phyloP scores from a whole-genome alignment of 2,888 invertebrate species.

The Tenodera sinensis region DNA sequence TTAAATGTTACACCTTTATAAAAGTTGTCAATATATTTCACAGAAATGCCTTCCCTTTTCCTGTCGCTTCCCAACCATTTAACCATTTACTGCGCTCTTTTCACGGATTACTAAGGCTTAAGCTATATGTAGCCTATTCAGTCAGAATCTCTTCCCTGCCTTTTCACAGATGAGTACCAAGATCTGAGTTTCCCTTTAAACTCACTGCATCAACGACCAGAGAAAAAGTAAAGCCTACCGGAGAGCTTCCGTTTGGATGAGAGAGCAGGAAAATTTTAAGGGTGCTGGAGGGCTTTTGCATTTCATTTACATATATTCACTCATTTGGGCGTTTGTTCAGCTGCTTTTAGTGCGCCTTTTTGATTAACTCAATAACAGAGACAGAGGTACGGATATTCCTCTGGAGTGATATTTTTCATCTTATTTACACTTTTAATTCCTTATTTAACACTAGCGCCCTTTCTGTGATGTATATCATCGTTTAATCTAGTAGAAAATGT shows the following conservation, averaged over 20 bases:
- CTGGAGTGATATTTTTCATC: neutral
- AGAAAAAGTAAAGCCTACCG: neutral
- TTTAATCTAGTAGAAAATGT: no score
- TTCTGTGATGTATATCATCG: neutral
- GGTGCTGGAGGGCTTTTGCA: neutral
- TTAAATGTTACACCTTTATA: neutral
- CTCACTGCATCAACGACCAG: neutral
- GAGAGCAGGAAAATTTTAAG: neutral
- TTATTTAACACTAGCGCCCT: neutral
- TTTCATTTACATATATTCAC: neutral
- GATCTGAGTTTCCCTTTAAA: neutral
- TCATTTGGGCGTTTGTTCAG: neutral
- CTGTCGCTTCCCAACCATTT: neutral
- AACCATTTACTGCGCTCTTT: neutral
- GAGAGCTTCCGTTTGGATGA: neutral
- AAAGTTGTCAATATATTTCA: neutral
- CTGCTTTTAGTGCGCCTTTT: neutral
- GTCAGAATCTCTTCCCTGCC: neutral
- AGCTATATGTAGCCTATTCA: neutral
- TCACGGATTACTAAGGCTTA: neutral
- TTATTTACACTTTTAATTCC: neutral
- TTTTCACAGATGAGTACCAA: neutral
- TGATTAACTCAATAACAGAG: neutral
- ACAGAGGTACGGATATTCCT: neutral
- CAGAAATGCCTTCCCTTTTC: neutral